Evolutionary conservation across 2,113 vertebrate species (phyloP).

Genomic region (Stomatorhinus ivindoensis): DNA sequence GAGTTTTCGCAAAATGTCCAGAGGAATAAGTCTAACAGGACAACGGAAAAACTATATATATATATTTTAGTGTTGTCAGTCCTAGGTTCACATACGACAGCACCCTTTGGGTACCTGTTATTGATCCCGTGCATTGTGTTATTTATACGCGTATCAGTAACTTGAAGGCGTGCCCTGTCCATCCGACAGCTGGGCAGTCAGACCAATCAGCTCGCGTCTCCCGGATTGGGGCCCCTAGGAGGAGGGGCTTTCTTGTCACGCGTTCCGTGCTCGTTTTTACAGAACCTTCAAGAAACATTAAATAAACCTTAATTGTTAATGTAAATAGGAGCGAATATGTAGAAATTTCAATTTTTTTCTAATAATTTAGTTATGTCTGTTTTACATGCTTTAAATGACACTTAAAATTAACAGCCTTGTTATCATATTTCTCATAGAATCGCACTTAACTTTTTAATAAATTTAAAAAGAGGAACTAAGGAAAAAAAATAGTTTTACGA

Average conservation of each 20-base stretch:
- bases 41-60: not conserved
- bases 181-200: not conserved
- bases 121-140: constrained; percentile 12
- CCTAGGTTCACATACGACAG: not conserved
- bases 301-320: not conserved
- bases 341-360: not conserved
- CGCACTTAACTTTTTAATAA: not conserved
- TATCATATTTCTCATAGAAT: not conserved
- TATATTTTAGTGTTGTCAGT: not conserved
- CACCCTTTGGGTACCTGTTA: constrained; percentile 42
- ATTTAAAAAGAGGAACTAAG: too few relatives aligned
- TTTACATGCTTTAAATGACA: not conserved
- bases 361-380: not conserved
- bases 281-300: constrained; percentile 19
- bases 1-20: not conserved
- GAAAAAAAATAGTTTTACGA: not conserved
- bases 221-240: not conserved
- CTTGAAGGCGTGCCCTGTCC: constrained; percentile 30
- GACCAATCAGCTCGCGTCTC: constrained; percentile 46
- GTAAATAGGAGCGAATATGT: not conserved
- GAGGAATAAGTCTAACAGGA: not conserved
- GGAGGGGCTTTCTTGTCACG: constrained; percentile 50
- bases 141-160: constrained; percentile 44
- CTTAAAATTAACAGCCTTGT: not conserved
- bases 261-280: constrained; percentile 48